A percentile compares a stretch with the other conserved stretches of the same genome.
phyloP scores from a whole-genome alignment of 2,888 invertebrate species.

The Lasioglossum figueresi region DNA sequence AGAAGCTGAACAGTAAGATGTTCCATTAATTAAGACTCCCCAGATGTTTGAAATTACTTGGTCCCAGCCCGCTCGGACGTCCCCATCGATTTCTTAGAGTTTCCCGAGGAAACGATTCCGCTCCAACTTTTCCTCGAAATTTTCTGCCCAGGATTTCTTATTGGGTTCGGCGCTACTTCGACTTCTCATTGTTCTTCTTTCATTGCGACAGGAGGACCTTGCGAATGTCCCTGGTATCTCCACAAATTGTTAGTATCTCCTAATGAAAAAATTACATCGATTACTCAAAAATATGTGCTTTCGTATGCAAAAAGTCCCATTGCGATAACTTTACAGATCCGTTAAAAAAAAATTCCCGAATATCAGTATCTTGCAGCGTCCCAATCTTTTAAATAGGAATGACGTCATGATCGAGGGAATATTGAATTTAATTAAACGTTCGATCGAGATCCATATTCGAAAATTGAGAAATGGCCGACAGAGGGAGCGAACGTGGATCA shows the following conservation, averaged over 20 bases:
- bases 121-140: conserved; percentile 17
- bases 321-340: neutral
- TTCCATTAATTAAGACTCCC: conserved; percentile 81
- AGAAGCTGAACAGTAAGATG: conserved; percentile 77
- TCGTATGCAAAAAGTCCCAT: no score
- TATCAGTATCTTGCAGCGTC: no score
- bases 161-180: neutral
- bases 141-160: conserved; percentile 8
- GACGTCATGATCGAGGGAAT: neutral
- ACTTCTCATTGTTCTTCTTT: conserved; percentile 1
- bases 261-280: neutral
- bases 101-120: conserved; percentile 50
- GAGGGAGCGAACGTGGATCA: conserved; percentile 52
- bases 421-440: neutral
- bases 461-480: conserved; percentile 1
- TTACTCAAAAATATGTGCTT: no score
- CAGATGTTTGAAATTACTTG: conserved; percentile 82
- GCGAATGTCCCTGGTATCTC: neutral
- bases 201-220: neutral
- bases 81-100: conserved; percentile 68
- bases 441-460: neutral
- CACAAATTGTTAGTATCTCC: neutral
- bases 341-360: no score
- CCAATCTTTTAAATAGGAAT: neutral
- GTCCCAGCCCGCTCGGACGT: conserved; percentile 71